Evolutionary conservation across 2,113 vertebrate species (phyloP), one percentile per base, ranked within the genome.

Genomic region (Alouatta palliata): DNA sequence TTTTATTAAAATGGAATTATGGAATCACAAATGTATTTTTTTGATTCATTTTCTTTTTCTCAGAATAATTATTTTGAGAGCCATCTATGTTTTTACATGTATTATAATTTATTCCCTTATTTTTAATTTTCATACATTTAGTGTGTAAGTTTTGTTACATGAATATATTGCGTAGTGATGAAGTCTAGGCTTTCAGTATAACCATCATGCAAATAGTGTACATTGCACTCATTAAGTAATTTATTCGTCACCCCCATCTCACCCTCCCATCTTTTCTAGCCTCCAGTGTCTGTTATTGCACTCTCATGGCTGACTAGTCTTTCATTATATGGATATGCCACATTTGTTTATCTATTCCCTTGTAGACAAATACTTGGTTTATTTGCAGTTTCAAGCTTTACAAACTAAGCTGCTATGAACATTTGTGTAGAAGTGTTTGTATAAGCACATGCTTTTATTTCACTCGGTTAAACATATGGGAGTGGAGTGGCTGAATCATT

Each of bases 321-420:
- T 90, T 20, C 40, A 32, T 37, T 64, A 19, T 40, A 56, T 49
- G 27, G 14, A 52, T 70, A 43, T 14, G 21, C 4, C 27, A 71
- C 37, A 30, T 88, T 77, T 90, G 17, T 88, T 90, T 23, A 71
- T 82, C 3, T n/a, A 56, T 79, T 84, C 12, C 70, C 9, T 21
- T 91, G 10, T 83, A 61, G 49, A 40, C 90, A 20, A 13, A 45
- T 68, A 90, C 52, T 92, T 96, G 43, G 23, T 49, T 88, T 73
- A 14, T 91, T 89, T 88, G 8, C 17, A 82, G 10, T 61, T 43
- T 75, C 52, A 37, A 85, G 43, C 19, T 84, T 87, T 87, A 76
- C 14, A 94, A 93, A 95, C 71, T 93, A 84, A 90, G 37, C 35
- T 56, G 25, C 37, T 87, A 47, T 80, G 58, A 87, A 58, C 21